Evolutionary conservation across 2,113 vertebrate species (phyloP).

Genomic region (Nothobranchius kuhntae): DNA sequence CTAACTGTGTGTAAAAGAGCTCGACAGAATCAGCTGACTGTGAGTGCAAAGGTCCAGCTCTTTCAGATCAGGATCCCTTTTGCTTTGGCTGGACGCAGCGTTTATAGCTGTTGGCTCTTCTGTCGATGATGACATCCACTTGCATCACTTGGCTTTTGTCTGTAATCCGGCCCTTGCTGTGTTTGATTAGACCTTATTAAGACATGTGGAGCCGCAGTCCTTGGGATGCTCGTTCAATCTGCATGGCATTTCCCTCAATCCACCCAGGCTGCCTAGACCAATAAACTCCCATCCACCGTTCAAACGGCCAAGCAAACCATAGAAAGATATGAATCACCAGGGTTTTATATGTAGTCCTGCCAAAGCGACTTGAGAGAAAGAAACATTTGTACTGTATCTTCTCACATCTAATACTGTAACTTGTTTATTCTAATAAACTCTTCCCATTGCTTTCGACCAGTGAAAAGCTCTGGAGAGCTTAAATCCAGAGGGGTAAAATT

Average conservation of each 20-base stretch:
- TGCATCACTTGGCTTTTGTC: conserved; percentile 65
- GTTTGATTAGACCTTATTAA: conserved; percentile 53
- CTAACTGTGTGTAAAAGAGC: conserved; percentile 10
- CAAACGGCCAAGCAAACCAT: conserved; percentile 14
- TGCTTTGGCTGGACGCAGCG: conserved; percentile 31
- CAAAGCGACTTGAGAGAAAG: conserved; percentile 53
- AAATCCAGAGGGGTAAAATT: conserved; percentile 99
- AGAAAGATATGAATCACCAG: conserved; percentile 22
- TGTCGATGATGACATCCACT: conserved; percentile 54
- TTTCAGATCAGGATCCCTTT: conserved; percentile 27
- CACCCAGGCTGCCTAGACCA: conserved; percentile 32
- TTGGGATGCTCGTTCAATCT: conserved; percentile 38
- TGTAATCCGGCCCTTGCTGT: conserved; percentile 44
- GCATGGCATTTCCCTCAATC: conserved; percentile 15
- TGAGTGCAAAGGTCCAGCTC: conserved; percentile 12
- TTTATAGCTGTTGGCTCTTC: conserved; percentile 39
- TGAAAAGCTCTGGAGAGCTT: conserved; percentile 99
- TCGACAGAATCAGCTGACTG: conserved; percentile 24
- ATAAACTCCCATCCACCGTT: conserved; percentile 44
- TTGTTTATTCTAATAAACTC: conserved; percentile 70
- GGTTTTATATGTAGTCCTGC: conserved; percentile 17
- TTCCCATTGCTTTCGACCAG: conserved; percentile 91
- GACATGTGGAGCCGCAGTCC: conserved; percentile 30
- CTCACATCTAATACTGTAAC: conserved; percentile 74
- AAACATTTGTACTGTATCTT: conserved; percentile 68